Percentiles rank a stretch among this genome's conserved stretches.
These are phyloP conservation scores for Wiebesia pumilae DNA, from an alignment of 1,140 invertebrate genomes.

Conservation along the genomic window DNA sequence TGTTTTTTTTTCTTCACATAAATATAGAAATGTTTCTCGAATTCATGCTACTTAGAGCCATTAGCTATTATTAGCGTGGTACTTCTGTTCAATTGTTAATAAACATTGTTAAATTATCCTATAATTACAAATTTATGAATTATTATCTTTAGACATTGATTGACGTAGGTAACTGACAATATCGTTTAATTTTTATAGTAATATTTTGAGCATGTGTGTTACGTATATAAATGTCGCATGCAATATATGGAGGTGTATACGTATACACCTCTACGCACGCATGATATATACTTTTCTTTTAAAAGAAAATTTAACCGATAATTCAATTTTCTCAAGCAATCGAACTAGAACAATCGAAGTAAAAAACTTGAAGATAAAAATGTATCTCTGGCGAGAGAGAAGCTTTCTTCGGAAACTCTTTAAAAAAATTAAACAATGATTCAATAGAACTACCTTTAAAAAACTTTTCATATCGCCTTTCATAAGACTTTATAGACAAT, in stretches of 20 bases:
- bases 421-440: slow-evolving; percentile 49
- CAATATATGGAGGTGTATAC: too few species aligned
- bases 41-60: neutral
- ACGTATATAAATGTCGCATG: too few species aligned
- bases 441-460: slow-evolving; percentile 25
- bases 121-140: too few species aligned
- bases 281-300: neutral
- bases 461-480: slow-evolving; percentile 36
- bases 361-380: slow-evolving; percentile 29
- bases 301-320: slow-evolving; percentile 34
- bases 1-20: too few species aligned
- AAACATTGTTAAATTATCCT: too few species aligned
- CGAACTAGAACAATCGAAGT: slow-evolving; percentile 29
- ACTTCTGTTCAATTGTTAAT: too few species aligned
- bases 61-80: neutral
- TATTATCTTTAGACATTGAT: too few species aligned
- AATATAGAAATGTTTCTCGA: neutral
- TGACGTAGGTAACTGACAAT: too few species aligned
- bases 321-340: slow-evolving; percentile 26
- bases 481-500: slow-evolving; percentile 12
- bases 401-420: slow-evolving; percentile 34
- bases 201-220: too few species aligned
- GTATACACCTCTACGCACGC: too few species aligned
- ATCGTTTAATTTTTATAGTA: too few species aligned
- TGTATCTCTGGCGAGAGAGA: slow-evolving; percentile 24